These are phyloP conservation scores for Trimorus sp. DNA, from an alignment of 2,888 invertebrate species.

Conservation along the genomic window DNA sequence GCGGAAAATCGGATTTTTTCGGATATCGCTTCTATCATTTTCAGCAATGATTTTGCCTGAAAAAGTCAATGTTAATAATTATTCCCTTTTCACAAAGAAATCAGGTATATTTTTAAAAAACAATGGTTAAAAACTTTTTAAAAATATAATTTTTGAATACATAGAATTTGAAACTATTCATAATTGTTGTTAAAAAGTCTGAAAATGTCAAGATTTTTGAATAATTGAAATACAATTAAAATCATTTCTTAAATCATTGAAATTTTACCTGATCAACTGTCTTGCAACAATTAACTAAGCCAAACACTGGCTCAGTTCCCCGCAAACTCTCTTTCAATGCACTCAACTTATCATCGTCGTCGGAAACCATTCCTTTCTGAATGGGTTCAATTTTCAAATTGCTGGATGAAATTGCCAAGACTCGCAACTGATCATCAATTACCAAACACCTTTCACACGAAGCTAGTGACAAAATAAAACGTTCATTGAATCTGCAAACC, in stretches of 20 bases:
- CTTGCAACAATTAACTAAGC: constrained; percentile 92
- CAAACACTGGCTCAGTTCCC: constrained; percentile 96
- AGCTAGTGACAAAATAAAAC: constrained; percentile 95
- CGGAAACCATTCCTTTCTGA: constrained; percentile 82
- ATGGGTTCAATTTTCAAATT: constrained; percentile 91
- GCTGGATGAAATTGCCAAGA: constrained; percentile 95
- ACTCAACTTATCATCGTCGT: constrained; percentile 85
- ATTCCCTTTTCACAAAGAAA: too few species aligned
- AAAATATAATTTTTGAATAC: too few species aligned
- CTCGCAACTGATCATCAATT: constrained; percentile 81
- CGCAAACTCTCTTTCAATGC: constrained; percentile 91
- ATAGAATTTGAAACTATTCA: background rate
- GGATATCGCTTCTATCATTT: constrained; percentile 96
- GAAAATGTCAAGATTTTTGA: too few species aligned
- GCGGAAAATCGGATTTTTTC: too few species aligned
- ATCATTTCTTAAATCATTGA: background rate
- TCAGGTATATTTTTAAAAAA: too few species aligned
- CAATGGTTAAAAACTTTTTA: background rate
- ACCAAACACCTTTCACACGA: constrained; percentile 86
- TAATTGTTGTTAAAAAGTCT: too few species aligned
- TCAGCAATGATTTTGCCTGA: constrained; percentile 92
- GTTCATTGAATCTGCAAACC: constrained; percentile 83
- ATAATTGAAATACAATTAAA: too few species aligned
- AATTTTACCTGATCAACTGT: constrained; percentile 82
- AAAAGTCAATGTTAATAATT: constrained; percentile 16